Percentiles rank a stretch among this genome's conserved stretches.
Conservation (phyloP, 2,797 vertebrate genomes). For the Cetoscarus ocellatus region DNA sequence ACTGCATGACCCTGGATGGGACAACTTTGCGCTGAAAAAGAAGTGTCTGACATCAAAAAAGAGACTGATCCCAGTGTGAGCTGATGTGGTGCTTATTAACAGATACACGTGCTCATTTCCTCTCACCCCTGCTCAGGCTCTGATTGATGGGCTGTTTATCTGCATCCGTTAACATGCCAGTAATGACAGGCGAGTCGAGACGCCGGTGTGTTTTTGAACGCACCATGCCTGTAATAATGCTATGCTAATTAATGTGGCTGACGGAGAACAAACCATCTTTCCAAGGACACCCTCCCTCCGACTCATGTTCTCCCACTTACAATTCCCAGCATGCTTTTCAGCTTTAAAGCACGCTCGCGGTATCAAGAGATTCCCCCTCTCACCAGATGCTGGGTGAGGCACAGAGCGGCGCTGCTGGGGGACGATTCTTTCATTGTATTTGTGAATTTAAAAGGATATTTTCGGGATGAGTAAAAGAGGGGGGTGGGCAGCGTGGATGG, state of each 20-base stretch:
- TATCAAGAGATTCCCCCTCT: conserved; percentile 76
- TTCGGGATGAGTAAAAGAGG: conserved; percentile 50
- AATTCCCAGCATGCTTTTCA: conserved; percentile 82
- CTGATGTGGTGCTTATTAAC: conserved; percentile 15
- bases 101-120: conserved; percentile 14
- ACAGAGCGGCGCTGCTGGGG: conserved; percentile 47
- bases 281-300: conserved; percentile 81
- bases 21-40: conserved; percentile 3
- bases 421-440: conserved; percentile 72
- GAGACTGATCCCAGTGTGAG: conserved; percentile 39
- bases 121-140: conserved; percentile 4
- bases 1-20: background rate
- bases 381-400: conserved; percentile 69
- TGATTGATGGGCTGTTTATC: conserved; percentile 51
- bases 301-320: conserved; percentile 74
- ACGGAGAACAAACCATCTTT: conserved; percentile 78
- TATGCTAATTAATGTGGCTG: conserved; percentile 81
- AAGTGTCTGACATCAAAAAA: conserved; percentile 40
- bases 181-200: conserved; percentile 48
- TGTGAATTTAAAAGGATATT: conserved; percentile 78
- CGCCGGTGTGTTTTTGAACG: conserved; percentile 55
- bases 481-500: conserved; percentile 14
- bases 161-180: conserved; percentile 32
- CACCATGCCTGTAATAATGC: conserved; percentile 71
- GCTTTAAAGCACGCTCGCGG: conserved; percentile 74